Evolutionary conservation across 1,140 invertebrate genomes (phyloP).

Genomic region (Drosophila albomicans): DNA sequence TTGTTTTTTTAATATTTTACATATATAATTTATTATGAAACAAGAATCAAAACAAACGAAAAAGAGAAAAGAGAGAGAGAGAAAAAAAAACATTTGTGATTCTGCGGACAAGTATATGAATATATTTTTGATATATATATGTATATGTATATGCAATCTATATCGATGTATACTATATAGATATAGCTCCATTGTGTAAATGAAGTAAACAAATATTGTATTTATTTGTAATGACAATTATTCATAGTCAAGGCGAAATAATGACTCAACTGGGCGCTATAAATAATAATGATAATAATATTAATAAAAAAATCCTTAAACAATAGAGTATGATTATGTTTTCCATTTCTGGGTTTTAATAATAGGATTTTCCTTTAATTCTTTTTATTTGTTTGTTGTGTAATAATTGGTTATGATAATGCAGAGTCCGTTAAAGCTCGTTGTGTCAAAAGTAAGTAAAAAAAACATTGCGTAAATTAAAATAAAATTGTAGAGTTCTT

Average conservation of each 20-base stretch:
- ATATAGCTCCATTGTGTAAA: slow-evolving; percentile 55
- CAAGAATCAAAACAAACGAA: slow-evolving; percentile 15
- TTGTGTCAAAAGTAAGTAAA: slow-evolving; percentile 39
- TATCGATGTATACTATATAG: slow-evolving; percentile 29
- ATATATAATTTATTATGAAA: slow-evolving; percentile 59
- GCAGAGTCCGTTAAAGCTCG: slow-evolving; percentile 46
- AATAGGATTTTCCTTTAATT: neutral
- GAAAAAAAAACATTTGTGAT: neutral
- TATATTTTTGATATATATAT: slow-evolving; percentile 15
- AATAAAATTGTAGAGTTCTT: slow-evolving; percentile 36
- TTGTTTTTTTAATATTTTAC: slow-evolving; percentile 43
- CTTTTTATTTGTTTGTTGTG: too few species aligned
- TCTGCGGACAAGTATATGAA: slow-evolving; percentile 25
- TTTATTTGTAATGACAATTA: slow-evolving; percentile 28
- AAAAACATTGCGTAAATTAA: slow-evolving; percentile 41
- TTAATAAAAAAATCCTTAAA: slow-evolving; percentile 27
- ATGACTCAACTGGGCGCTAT: slow-evolving; percentile 52
- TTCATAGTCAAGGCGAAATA: slow-evolving; percentile 25
- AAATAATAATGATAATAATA: slow-evolving; percentile 39
- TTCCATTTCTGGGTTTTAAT: neutral
- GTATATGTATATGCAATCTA: slow-evolving; percentile 10
- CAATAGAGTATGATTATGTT: slow-evolving; percentile 25
- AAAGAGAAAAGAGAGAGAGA: too few species aligned
- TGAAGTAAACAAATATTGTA: slow-evolving; percentile 47
- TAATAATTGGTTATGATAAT: slow-evolving; percentile 25